Evolutionary conservation across 2,113 vertebrate species (phyloP), one percentile per base, ranked within the genome.

Genomic region (chimpanzee (Pan troglodytes)): DNA sequence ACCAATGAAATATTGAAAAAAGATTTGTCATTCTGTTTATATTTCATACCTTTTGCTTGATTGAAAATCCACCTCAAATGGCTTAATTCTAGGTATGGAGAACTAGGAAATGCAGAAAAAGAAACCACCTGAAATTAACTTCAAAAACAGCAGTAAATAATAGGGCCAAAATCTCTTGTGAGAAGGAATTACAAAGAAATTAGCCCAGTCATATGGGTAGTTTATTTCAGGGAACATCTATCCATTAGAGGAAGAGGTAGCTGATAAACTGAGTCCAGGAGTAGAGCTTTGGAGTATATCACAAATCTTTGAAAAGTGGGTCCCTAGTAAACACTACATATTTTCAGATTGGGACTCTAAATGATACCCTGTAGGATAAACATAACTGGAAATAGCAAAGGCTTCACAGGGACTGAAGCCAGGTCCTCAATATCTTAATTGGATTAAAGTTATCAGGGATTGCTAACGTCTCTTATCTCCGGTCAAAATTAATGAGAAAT

Each of bases 171-270:
- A 59, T 61, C 20, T 45, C 35, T 95, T 61, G 10, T 43, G 23
- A 73, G 8, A 82, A 86, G 35, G 18, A 95, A 81, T 85, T 67
- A 25, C 9, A 83, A 22, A 87, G 22, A 90, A 68, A 45, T 59
- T 7, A 52, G 35, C 5, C 12, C 4, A 57, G 6, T 3, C 59
- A 25, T 14, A 76, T 82, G 20, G 2, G 25, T 43, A 40, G 59
- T 5, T 88, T 67, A 20, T 61, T 17, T 27, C 16, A 73, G 22
- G 55, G 5, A 73, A 45, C 8, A 43, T 22, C 5, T 23, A 6
- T 12, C 30, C 14, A n/a, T 40, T 59, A 48, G 12, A 87, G 27
- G 8, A 79, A 35, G 32, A 72, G 1, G 0, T 48, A 57, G 6
- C 18, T 73, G 3, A 79, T 23, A 32, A 12, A 22, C 3, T 50